These are phyloP conservation scores for Zeus faber DNA, from an alignment of 2,113 vertebrate genomes.

Conservation along the genomic window DNA sequence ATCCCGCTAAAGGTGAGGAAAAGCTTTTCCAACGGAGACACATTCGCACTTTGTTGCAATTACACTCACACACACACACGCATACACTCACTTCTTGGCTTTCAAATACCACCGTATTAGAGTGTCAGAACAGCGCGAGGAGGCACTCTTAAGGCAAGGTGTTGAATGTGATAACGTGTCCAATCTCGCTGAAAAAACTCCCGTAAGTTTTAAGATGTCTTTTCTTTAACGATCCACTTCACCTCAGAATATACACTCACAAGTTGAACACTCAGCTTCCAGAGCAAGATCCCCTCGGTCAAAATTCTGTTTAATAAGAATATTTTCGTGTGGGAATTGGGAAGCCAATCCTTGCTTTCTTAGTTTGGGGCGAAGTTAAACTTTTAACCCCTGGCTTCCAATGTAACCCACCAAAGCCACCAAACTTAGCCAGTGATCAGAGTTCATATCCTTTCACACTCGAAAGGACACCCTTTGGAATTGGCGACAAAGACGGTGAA, in stretches of 20 bases:
- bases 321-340: too few relatives aligned
- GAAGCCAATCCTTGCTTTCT: too few relatives aligned
- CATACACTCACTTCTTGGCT: neutral
- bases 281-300: neutral
- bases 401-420: neutral
- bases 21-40: neutral
- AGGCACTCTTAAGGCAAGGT: neutral
- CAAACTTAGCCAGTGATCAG: constrained; percentile 11
- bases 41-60: too few relatives aligned
- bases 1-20: constrained; percentile 96
- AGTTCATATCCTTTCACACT: constrained; percentile 11
- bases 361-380: too few relatives aligned
- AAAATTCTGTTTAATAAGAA: neutral
- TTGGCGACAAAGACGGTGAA: constrained; percentile 22
- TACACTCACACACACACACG: neutral
- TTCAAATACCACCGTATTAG: neutral
- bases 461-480: constrained; percentile 18
- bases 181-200: too few relatives aligned
- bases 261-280: constrained; percentile 3
- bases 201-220: too few relatives aligned
- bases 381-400: neutral
- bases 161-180: constrained; percentile 9
- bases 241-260: neutral
- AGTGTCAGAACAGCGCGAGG: neutral
- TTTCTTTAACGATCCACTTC: constrained; percentile 3